phyloP scores from a whole-genome alignment of 2,888 invertebrate genomes.

The Lasioglossum leucozonium region DNA sequence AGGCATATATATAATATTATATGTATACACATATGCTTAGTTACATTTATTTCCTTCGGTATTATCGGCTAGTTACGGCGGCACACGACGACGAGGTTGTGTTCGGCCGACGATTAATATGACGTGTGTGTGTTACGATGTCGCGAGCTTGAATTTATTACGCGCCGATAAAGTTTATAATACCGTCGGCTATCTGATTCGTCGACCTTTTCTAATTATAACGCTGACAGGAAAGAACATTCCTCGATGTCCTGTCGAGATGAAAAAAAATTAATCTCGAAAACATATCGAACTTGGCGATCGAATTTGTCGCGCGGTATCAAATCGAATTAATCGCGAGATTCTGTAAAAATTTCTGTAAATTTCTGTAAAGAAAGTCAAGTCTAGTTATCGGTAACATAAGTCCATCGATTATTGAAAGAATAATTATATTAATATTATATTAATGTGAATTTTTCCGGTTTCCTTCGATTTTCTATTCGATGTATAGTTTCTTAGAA shows the following conservation, averaged over 20 bases:
- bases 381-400: too few relatives aligned
- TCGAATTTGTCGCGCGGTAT: background rate
- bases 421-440: too few relatives aligned
- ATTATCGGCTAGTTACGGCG: conserved; percentile 34
- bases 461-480: too few relatives aligned
- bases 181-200: background rate
- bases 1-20: too few relatives aligned
- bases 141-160: conserved; percentile 30
- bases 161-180: conserved; percentile 22
- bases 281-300: background rate
- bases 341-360: too few relatives aligned
- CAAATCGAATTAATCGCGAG: background rate
- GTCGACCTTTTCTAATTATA: background rate
- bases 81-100: conserved; percentile 36
- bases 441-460: too few relatives aligned
- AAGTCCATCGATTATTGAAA: too few relatives aligned
- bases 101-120: conserved; percentile 37
- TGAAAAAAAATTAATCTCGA: background rate
- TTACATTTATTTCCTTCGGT: conserved; percentile 1
- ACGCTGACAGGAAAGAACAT: background rate
- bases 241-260: background rate
- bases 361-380: too few relatives aligned
- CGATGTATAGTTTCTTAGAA: too few relatives aligned
- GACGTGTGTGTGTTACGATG: conserved; percentile 41
- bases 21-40: too few relatives aligned